phyloP scores from a whole-genome alignment of 2,888 invertebrate genomes.

The Eupithecia vulgata region DNA sequence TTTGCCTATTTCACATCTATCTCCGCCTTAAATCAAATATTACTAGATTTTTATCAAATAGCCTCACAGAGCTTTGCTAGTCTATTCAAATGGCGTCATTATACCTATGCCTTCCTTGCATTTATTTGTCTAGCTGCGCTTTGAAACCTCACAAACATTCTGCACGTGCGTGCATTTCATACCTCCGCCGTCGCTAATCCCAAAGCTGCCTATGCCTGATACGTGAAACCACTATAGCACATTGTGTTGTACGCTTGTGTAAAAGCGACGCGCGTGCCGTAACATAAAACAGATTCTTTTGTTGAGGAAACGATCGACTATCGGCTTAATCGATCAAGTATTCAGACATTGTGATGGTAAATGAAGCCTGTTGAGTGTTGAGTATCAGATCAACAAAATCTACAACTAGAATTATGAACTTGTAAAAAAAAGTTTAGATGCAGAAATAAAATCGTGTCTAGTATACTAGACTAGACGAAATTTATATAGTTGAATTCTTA shows the following conservation, averaged over 20 bases:
- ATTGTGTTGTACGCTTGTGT: constrained; percentile 34
- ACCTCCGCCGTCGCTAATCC: constrained; percentile 39
- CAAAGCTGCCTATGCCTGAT: constrained; percentile 32
- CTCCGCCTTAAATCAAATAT: not conserved
- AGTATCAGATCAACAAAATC: not conserved
- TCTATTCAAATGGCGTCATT: not conserved
- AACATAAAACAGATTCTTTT: constrained; percentile 80
- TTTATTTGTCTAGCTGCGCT: constrained; percentile 20
- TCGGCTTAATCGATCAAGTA: constrained; percentile 61
- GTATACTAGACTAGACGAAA: no score
- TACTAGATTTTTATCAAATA: not conserved
- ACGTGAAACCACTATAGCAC: constrained; percentile 39
- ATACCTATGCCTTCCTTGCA: not conserved
- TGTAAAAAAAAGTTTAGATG: no score
- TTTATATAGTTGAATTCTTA: no score
- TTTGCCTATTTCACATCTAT: no score
- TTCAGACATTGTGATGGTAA: constrained; percentile 60
- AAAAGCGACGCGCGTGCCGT: constrained; percentile 72
- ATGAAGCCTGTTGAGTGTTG: constrained; percentile 47
- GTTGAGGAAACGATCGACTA: constrained; percentile 69
- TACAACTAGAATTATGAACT: not conserved
- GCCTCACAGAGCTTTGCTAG: not conserved
- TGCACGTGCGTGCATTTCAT: constrained; percentile 39
- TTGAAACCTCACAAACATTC: constrained; percentile 37
- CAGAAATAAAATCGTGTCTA: no score